These are phyloP conservation scores for Chauna torquata DNA, from an alignment of 2,113 vertebrate species.

Conservation along the genomic window DNA sequence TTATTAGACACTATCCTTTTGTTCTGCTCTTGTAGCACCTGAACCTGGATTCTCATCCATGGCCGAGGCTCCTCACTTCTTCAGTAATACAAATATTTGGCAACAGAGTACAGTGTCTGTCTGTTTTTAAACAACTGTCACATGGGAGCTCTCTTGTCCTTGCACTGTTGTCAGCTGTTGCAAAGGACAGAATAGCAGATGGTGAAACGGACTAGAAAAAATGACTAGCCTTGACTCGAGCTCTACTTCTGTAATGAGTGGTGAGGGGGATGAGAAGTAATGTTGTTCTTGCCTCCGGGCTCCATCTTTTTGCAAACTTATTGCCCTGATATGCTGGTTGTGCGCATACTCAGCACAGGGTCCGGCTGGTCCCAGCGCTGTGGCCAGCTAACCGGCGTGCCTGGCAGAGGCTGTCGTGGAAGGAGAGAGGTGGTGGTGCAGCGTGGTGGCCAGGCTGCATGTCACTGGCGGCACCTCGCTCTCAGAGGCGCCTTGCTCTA, in stretches of 20 bases:
- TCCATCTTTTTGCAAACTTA: background rate
- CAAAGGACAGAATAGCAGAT: slow-evolving; percentile 43
- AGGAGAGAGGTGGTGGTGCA: background rate
- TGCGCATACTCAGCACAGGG: accelerated
- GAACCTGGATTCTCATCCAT: background rate
- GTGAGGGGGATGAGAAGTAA: background rate
- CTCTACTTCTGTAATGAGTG: background rate
- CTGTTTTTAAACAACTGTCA: slow-evolving; percentile 36
- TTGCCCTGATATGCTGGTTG: background rate
- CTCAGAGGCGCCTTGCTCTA: background rate
- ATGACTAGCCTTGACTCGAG: background rate
- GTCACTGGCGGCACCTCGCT: background rate
- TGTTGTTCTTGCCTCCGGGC: background rate
- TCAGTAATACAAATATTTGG: slow-evolving; percentile 29
- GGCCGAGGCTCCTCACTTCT: slow-evolving; percentile 5
- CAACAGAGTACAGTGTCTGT: slow-evolving; percentile 6
- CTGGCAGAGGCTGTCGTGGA: background rate
- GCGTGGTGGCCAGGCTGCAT: accelerated
- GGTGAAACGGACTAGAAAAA: slow-evolving; percentile 31
- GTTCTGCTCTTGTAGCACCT: background rate
- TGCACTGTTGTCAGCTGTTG: slow-evolving; percentile 22
- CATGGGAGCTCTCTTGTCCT: slow-evolving; percentile 14
- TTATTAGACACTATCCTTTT: background rate
- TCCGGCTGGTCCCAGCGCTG: background rate
- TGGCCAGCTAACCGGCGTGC: background rate